These are phyloP conservation scores for Drymodes brunneopygia DNA, from an alignment of 2,113 vertebrate species.

Conservation along the genomic window DNA sequence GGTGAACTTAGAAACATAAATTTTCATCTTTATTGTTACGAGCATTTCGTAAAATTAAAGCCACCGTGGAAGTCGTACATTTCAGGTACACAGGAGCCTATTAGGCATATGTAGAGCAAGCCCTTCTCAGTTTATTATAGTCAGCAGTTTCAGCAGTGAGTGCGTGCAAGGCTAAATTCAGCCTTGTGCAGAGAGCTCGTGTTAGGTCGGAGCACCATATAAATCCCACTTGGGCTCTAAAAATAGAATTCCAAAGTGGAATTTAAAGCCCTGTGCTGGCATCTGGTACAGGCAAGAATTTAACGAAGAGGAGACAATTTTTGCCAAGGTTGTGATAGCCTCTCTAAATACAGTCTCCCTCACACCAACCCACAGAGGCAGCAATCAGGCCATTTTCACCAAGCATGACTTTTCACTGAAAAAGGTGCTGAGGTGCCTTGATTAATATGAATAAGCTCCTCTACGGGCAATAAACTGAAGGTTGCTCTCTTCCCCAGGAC, in stretches of 20 bases:
- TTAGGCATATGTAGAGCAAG: neutral
- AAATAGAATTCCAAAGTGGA: slow-evolving; percentile 10
- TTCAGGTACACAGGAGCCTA: neutral
- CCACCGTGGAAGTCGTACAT: neutral
- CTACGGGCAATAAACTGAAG: neutral
- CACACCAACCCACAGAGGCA: neutral
- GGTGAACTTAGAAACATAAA: neutral
- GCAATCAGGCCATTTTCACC: neutral
- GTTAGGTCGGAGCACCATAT: neutral
- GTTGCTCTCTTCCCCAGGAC: slow-evolving; percentile 10
- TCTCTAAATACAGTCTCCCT: neutral
- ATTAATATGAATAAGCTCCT: neutral
- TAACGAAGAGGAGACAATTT: neutral
- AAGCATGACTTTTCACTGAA: neutral
- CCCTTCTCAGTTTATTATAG: neutral
- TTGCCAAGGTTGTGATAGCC: neutral
- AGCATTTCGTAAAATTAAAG: neutral
- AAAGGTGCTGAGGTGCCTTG: neutral
- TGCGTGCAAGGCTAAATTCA: slow-evolving; percentile 12
- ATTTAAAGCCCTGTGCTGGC: neutral
- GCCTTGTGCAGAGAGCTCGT: neutral
- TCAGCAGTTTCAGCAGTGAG: neutral
- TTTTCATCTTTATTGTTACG: neutral
- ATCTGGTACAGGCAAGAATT: neutral
- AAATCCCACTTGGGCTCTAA: slow-evolving; percentile 34